Evolutionary conservation across 2,113 vertebrate species (phyloP), one percentile per base, ranked within the genome.

Genomic region (Malurus elegans): DNA sequence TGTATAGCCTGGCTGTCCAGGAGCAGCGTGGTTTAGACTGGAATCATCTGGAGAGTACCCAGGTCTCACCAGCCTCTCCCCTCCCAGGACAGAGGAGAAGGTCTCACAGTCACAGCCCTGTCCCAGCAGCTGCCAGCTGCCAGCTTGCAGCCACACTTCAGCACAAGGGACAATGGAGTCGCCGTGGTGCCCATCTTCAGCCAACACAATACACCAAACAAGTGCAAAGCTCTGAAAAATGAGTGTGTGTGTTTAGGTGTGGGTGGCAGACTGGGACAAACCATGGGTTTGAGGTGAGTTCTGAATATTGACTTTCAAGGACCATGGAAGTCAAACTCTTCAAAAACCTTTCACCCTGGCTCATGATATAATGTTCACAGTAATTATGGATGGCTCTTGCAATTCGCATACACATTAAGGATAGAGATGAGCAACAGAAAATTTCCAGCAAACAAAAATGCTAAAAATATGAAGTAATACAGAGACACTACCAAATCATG

Each of bases 131-230:
- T 88, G 42, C 25, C 8, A 7, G 2, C 29, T 50, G 67, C 26
- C 50, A 57, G 0, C 19, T 48, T 82, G 66, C 20, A 38, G 71
- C 4, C 54, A 42, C 25, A 3, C 42, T 54, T 76, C 66, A 48
- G 47, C 4, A 14, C 54, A 79, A 42, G 17, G 28, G 32, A 65
- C 40, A 32, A 15, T 0, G 36, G 48, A 51, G n/a, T 53, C 76
- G 54, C 25, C 40, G n/a, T 12, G 9, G 18, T 2, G 1, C 13
- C 0, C 1, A 18, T n/a, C 85, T 90, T 87, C 81, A 79, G 66
- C 6, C 2, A 1, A 40, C n/a, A 50, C 8, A 20, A 24, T 3
- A 23, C 31, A 50, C 9, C 23, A 69, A 57, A 40, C 1, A 0
- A 8, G 4, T 17, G 67, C 61, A 69, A 23, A 94, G 18, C 31